Conservation (phyloP, 2,797 vertebrate genomes). For the Characodon lateralis region DNA sequence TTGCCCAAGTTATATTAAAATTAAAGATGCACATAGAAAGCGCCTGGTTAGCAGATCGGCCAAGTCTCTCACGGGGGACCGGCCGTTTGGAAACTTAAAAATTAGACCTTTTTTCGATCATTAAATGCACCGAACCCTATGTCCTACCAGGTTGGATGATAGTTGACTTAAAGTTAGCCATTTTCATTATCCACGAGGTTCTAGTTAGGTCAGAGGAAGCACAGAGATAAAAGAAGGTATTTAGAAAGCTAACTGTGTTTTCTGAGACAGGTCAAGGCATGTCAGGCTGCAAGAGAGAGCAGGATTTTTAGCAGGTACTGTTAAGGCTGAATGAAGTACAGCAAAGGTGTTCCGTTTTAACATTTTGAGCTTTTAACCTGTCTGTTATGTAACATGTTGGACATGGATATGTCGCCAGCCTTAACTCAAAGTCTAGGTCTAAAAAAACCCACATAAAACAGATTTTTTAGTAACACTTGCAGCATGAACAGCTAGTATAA, state of each 20-base stretch:
- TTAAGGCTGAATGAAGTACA: neutral
- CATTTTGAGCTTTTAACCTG: neutral
- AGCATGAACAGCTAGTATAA: no score
- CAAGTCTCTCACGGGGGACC: neutral
- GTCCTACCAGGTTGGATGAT: neutral
- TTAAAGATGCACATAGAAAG: neutral
- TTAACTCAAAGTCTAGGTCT: no score
- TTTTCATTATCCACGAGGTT: neutral
- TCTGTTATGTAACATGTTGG: no score
- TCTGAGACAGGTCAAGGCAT: neutral
- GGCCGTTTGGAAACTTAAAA: neutral
- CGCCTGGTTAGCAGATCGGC: neutral
- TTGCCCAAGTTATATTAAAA: neutral
- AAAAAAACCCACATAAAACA: no score
- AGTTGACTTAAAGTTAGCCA: neutral
- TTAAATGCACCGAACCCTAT: neutral
- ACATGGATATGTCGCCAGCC: no score
- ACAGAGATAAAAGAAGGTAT: neutral
- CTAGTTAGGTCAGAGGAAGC: neutral
- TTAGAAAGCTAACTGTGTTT: neutral
- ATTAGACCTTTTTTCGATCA: neutral
- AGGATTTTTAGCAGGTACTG: neutral
- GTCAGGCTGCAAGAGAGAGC: neutral
- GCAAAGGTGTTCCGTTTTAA: neutral
- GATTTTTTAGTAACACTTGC: no score